Percentiles rank a stretch among this genome's conserved stretches.
phyloP scores from a whole-genome alignment of 2,888 invertebrate species.

The Drosophila helvetica region DNA sequence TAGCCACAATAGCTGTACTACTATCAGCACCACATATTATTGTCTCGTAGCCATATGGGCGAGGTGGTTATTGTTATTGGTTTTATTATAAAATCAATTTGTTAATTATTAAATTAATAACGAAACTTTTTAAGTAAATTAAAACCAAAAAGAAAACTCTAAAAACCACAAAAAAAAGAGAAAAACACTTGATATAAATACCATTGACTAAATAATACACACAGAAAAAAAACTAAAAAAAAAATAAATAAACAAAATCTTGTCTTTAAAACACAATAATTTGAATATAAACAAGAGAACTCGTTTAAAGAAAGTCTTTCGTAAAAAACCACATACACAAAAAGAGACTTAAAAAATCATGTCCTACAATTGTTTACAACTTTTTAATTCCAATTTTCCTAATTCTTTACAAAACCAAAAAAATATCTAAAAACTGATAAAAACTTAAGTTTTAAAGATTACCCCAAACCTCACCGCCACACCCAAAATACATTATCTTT shows the following conservation, averaged over 20 bases:
- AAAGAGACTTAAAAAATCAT: slow-evolving; percentile 48
- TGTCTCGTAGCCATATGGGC: slow-evolving; percentile 85
- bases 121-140: slow-evolving; percentile 84
- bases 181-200: slow-evolving; percentile 65
- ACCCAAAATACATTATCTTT: slow-evolving; percentile 47
- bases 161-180: slow-evolving; percentile 68
- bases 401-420: slow-evolving; percentile 46
- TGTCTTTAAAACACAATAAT: slow-evolving; percentile 64
- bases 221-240: slow-evolving; percentile 43
- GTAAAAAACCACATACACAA: slow-evolving; percentile 43
- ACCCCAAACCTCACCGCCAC: slow-evolving; percentile 30
- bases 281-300: slow-evolving; percentile 55
- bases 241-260: slow-evolving; percentile 46
- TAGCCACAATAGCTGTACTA: slow-evolving; percentile 98
- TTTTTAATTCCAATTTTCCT: slow-evolving; percentile 64
- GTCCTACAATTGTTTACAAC: slow-evolving; percentile 60
- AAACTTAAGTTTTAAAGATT: slow-evolving; percentile 2
- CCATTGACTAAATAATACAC: slow-evolving; percentile 69
- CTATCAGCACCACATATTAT: slow-evolving; percentile 95
- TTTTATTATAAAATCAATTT: slow-evolving; percentile 85
- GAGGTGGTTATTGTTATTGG: slow-evolving; percentile 85
- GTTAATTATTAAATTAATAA: slow-evolving; percentile 85
- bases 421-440: slow-evolving; percentile 35
- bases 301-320: slow-evolving; percentile 60
- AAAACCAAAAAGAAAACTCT: slow-evolving; percentile 63